A percentile compares a stretch with the other conserved stretches of the same genome.
Conservation (phyloP, 30 jellyfish, hydroid and myxozoan genomes). For the Chrysaora quinquecirrha region DNA sequence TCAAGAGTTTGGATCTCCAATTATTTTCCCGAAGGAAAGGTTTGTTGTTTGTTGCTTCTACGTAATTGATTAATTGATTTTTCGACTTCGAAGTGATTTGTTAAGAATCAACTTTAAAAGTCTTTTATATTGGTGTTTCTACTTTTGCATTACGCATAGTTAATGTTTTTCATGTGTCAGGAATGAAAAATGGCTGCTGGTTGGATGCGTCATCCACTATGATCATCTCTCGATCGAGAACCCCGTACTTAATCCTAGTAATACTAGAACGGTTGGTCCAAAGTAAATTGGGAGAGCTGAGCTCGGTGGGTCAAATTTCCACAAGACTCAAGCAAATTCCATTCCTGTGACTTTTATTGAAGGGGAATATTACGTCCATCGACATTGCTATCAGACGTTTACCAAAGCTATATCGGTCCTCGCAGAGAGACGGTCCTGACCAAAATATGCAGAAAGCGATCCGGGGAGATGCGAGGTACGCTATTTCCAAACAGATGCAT, state of each 20-base stretch:
- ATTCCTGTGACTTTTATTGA: not conserved
- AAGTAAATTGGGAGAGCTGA: not conserved
- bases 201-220: not conserved
- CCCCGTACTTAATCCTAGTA: not conserved
- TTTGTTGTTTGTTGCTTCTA: too few species aligned
- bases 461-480: too few species aligned
- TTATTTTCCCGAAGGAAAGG: too few species aligned
- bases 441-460: not conserved
- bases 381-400: not conserved
- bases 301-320: not conserved
- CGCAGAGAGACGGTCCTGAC: not conserved
- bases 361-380: not conserved
- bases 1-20: too few species aligned
- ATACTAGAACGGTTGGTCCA: not conserved
- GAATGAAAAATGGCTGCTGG: not conserved
- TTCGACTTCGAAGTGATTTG: too few species aligned
- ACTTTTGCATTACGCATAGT: too few species aligned
- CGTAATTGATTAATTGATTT: too few species aligned
- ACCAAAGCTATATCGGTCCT: not conserved
- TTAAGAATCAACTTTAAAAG: too few species aligned
- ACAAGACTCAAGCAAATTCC: not conserved
- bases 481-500: conserved; percentile 22
- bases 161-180: too few species aligned
- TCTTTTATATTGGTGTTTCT: too few species aligned
- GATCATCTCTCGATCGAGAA: not conserved